Percentiles rank a stretch among this genome's conserved stretches.
These are phyloP conservation scores for Argyrosomus regius DNA, from an alignment of 2,797 vertebrate species.

Conservation along the genomic window DNA sequence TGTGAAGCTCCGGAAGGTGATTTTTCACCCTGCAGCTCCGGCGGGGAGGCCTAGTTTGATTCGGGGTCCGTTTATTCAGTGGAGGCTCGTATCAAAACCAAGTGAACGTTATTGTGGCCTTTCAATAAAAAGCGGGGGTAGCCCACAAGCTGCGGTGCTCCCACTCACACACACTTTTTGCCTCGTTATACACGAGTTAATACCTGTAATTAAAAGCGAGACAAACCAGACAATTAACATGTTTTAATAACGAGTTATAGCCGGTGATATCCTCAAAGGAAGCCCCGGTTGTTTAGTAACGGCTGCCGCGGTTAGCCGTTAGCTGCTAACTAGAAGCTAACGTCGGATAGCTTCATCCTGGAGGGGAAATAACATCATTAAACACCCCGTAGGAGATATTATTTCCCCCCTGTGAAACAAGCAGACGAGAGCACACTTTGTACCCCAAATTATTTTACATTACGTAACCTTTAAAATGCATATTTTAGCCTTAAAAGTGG, in stretches of 20 bases:
- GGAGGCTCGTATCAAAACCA: constrained; percentile 43
- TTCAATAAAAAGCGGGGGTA: constrained; percentile 5
- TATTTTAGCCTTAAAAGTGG: accelerated
- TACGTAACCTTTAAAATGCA: accelerated
- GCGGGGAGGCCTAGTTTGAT: constrained; percentile 68
- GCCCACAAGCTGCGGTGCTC: background rate
- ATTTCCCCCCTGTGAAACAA: accelerated
- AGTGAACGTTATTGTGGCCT: constrained; percentile 45
- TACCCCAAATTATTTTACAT: accelerated
- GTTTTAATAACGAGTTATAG: background rate
- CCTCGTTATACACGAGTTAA: accelerated
- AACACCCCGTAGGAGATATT: accelerated
- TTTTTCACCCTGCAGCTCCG: constrained; percentile 54
- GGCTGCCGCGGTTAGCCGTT: constrained; percentile 11
- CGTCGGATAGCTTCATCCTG: constrained; percentile 26
- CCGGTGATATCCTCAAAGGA: background rate
- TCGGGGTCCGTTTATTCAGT: constrained; percentile 37
- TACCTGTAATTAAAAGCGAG: accelerated
- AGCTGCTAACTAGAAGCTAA: constrained; percentile 52
- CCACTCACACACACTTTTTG: too few relatives aligned
- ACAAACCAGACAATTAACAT: accelerated
- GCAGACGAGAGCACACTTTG: accelerated
- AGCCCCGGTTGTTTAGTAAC: too few relatives aligned
- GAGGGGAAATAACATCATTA: background rate
- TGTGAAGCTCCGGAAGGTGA: constrained; percentile 38